Evolutionary conservation across 1,140 invertebrate genomes (phyloP).

Genomic region (Atopsyche davidsoni): DNA sequence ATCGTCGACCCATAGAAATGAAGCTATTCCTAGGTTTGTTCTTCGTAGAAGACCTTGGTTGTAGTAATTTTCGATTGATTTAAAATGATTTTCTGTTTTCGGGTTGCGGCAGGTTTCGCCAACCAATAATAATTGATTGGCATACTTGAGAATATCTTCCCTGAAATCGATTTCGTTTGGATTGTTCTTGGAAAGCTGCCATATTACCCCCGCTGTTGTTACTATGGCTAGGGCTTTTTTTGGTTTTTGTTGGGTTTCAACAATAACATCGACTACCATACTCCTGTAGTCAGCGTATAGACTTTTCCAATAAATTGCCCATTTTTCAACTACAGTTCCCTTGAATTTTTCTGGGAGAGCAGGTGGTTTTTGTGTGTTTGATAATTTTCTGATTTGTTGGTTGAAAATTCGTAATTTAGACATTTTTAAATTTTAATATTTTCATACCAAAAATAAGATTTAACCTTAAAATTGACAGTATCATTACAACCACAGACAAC

Average conservation of each 20-base stretch:
- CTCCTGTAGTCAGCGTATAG: conserved; percentile 55
- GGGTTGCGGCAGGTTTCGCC: conserved; percentile 61
- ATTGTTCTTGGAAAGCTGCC: conserved; percentile 51
- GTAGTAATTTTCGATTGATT: conserved; percentile 54
- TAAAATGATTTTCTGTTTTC: conserved; percentile 56
- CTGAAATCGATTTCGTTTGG: conserved; percentile 59
- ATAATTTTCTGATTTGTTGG: conserved; percentile 29
- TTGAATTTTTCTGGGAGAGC: conserved; percentile 50
- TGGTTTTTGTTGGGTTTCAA: conserved; percentile 53
- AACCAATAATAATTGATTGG: conserved; percentile 60
- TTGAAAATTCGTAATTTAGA: conserved; percentile 13
- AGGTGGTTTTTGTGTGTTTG: conserved; percentile 32
- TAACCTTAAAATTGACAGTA: no score
- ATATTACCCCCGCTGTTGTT: conserved; percentile 39
- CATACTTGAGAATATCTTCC: conserved; percentile 50
- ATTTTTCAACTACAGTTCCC: conserved; percentile 59
- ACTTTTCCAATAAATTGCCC: conserved; percentile 57
- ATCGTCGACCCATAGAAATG: conserved; percentile 69
- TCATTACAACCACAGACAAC: no score
- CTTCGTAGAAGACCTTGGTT: conserved; percentile 62
- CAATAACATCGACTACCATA: conserved; percentile 50
- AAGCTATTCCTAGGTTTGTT: conserved; percentile 62
- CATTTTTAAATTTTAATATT: no score
- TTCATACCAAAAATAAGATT: no score
- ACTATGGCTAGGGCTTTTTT: conserved; percentile 47